Percentiles rank a stretch among this genome's conserved stretches.
Conservation (phyloP, 2,113 vertebrate species). For the Bufo gargarizans region DNA sequence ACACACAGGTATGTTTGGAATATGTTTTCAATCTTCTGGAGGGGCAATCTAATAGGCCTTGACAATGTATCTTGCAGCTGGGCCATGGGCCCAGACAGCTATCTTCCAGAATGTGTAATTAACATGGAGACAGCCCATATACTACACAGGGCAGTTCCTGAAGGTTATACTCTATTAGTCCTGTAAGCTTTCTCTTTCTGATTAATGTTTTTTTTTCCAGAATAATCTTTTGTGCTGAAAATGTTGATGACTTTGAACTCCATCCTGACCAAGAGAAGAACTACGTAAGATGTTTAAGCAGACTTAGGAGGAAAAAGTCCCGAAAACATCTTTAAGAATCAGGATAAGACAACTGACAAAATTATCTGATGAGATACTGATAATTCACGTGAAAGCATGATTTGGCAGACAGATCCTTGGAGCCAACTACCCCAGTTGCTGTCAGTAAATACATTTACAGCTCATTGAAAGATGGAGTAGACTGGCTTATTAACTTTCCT, state of each 20-base stretch:
- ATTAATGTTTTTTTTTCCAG: conserved; percentile 66
- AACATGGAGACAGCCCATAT: too few species aligned
- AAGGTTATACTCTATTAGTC: not conserved
- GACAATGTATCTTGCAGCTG: too few species aligned
- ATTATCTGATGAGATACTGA: not conserved
- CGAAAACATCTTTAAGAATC: conserved; percentile 63
- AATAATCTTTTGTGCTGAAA: conserved; percentile 82
- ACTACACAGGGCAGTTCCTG: too few species aligned
- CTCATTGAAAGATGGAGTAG: not conserved
- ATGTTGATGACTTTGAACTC: conserved; percentile 70
- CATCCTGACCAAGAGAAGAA: conserved; percentile 78
- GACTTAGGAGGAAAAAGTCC: conserved; percentile 52
- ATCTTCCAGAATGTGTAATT: too few species aligned
- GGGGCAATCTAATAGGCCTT: too few species aligned
- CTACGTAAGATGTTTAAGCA: conserved; percentile 82
- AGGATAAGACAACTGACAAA: not conserved
- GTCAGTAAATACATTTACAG: not conserved
- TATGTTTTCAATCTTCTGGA: too few species aligned
- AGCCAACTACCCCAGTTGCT: not conserved
- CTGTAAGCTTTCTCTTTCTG: not conserved
- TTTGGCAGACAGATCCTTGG: not conserved
- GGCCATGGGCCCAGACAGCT: too few species aligned
- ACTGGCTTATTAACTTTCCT: not conserved
- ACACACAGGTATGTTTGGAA: too few species aligned
- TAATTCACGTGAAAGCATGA: not conserved